phyloP scores from a whole-genome alignment of 2,888 invertebrate species.

The Tetanocera ferruginea region DNA sequence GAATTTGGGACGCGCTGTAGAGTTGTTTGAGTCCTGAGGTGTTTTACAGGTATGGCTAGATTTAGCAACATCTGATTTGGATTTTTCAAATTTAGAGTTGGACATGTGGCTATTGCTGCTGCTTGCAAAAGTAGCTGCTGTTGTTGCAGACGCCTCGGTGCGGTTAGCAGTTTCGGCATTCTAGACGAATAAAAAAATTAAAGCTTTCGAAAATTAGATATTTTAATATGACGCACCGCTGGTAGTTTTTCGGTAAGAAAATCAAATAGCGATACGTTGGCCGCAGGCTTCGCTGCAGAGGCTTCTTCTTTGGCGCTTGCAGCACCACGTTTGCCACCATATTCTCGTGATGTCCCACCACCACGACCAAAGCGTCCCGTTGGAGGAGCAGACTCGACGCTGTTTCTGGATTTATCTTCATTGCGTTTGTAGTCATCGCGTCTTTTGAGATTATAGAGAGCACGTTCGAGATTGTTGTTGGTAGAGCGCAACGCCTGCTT shows the following conservation, averaged over 20 bases:
- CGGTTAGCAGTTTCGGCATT: background rate
- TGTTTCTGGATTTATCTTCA: slow-evolving; percentile 43
- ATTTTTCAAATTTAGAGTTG: slow-evolving; percentile 38
- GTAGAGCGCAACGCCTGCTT: slow-evolving; percentile 79
- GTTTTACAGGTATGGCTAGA: slow-evolving; percentile 43
- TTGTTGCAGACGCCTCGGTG: slow-evolving; percentile 40
- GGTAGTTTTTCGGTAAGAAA: slow-evolving; percentile 84
- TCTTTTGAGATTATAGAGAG: slow-evolving; percentile 77
- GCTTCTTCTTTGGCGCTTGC: slow-evolving; percentile 72
- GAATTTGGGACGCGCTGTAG: slow-evolving; percentile 58
- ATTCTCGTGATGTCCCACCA: slow-evolving; percentile 59
- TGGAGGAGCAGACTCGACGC: slow-evolving; percentile 37
- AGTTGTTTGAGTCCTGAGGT: slow-evolving; percentile 36
- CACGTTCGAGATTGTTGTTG: slow-evolving; percentile 81
- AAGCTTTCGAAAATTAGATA: background rate
- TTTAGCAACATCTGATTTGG: slow-evolving; percentile 37
- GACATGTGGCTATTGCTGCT: background rate
- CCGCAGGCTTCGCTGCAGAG: slow-evolving; percentile 79
- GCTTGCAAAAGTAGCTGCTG: slow-evolving; percentile 39
- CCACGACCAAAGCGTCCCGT: slow-evolving; percentile 48
- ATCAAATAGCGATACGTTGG: slow-evolving; percentile 85
- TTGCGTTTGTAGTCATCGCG: slow-evolving; percentile 70
- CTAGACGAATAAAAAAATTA: background rate
- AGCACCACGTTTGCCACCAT: slow-evolving; percentile 62
- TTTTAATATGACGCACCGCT: slow-evolving; percentile 43